A percentile compares a stretch with the other conserved stretches of the same genome.
Evolutionary conservation across 1,140 invertebrate species (phyloP).

Genomic region (Temnothorax nylanderi): DNA sequence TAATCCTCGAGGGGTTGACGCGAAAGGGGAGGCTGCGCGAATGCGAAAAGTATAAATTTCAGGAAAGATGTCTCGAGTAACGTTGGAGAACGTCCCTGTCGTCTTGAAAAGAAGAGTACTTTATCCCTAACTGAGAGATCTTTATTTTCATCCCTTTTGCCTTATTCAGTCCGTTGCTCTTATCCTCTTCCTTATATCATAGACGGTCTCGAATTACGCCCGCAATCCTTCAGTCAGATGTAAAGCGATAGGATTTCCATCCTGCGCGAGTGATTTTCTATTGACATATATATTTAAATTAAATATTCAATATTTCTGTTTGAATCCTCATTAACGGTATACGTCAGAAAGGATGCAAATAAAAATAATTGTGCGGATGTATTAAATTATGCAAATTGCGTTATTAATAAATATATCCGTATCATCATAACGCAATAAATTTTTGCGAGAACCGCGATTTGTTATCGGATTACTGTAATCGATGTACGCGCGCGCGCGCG

Average conservation of each 20-base stretch:
- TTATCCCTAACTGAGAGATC: background rate
- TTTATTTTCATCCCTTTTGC: background rate
- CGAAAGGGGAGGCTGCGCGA: background rate
- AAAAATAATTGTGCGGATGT: background rate
- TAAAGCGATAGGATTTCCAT: background rate
- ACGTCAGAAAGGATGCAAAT: background rate
- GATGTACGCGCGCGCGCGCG: background rate
- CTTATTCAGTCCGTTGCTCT: too few relatives aligned
- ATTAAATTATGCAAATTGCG: background rate
- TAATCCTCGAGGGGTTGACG: background rate
- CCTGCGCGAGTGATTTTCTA: background rate
- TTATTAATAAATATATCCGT: background rate
- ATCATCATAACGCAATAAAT: background rate
- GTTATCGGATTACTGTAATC: constrained; percentile 13
- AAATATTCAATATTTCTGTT: background rate
- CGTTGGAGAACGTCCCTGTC: background rate
- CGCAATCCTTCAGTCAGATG: background rate
- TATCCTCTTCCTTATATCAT: background rate
- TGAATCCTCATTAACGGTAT: background rate
- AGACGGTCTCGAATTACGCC: background rate
- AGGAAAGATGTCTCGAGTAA: background rate
- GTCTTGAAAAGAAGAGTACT: background rate
- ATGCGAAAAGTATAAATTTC: background rate
- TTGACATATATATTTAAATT: background rate
- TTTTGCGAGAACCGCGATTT: background rate